Conservation (phyloP, 2,888 invertebrate genomes). For the Hirtodrosophila histrioides region DNA sequence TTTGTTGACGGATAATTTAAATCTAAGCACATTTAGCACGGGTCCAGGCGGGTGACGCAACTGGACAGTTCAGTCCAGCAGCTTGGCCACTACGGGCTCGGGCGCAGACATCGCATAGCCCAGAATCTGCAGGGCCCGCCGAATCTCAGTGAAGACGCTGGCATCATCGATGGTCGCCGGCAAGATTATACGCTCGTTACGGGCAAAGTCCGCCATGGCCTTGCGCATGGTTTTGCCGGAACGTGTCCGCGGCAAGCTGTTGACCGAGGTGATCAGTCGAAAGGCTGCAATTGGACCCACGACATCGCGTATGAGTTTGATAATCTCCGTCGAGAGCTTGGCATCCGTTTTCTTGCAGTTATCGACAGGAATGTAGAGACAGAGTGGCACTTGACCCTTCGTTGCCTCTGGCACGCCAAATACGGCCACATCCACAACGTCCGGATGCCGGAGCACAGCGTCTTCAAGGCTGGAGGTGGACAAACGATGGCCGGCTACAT, state of each 20-base stretch:
- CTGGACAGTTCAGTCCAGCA: conserved; percentile 56
- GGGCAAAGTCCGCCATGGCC: conserved; percentile 93
- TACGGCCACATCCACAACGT: conserved; percentile 94
- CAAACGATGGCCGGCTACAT: conserved; percentile 96
- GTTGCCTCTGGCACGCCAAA: conserved; percentile 95
- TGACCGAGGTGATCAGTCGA: conserved; percentile 91
- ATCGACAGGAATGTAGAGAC: conserved; percentile 91
- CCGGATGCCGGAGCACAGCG: conserved; percentile 93
- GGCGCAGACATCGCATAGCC: conserved; percentile 91
- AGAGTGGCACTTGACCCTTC: conserved; percentile 95
- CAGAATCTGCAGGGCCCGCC: conserved; percentile 89
- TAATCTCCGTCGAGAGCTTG: conserved; percentile 83
- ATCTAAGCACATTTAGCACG: conserved; percentile 14
- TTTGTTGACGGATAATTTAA: conserved; percentile 20
- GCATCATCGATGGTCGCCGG: conserved; percentile 95
- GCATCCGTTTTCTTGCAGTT: conserved; percentile 72
- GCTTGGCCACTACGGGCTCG: conserved; percentile 85
- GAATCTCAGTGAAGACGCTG: conserved; percentile 91
- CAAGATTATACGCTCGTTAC: conserved; percentile 91
- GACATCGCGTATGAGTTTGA: conserved; percentile 83
- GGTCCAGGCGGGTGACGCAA: neutral
- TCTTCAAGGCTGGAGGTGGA: conserved; percentile 96
- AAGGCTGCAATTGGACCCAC: conserved; percentile 93
- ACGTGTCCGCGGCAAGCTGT: conserved; percentile 93
- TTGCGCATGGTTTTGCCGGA: conserved; percentile 91